phyloP scores from a whole-genome alignment of 2,113 vertebrate species.

The Acinonyx jubatus region DNA sequence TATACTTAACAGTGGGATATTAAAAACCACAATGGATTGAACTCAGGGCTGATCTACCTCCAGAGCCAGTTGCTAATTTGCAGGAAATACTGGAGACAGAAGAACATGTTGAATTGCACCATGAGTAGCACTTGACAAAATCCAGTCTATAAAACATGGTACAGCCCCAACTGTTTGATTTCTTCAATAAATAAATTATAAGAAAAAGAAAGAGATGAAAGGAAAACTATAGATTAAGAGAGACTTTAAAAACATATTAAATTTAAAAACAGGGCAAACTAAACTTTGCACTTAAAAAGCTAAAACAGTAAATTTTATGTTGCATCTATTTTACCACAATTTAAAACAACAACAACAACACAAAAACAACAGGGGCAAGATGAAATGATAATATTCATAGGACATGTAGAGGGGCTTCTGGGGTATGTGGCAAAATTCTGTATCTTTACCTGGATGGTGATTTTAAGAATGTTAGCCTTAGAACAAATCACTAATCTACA shows the following conservation, averaged over 20 bases:
- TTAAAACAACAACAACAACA: too few species aligned
- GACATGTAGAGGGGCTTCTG: not conserved
- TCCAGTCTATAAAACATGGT: too few species aligned
- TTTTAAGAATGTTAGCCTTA: not conserved
- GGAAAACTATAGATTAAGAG: not conserved
- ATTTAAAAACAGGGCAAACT: not conserved
- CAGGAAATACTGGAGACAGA: not conserved
- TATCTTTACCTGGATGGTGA: not conserved
- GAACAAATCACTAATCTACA: not conserved
- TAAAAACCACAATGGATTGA: not conserved
- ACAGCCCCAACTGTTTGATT: not conserved
- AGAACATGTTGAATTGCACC: not conserved
- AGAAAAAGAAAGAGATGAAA: not conserved
- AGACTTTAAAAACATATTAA: not conserved
- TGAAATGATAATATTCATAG: not conserved
- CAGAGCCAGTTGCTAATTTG: not conserved
- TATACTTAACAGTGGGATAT: not conserved
- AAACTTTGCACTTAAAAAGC: not conserved
- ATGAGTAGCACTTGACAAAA: not conserved
- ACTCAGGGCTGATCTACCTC: not conserved
- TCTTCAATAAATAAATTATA: not conserved
- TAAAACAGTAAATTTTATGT: not conserved
- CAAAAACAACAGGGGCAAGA: not conserved
- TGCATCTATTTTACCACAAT: not conserved
- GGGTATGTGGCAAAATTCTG: not conserved